Evolutionary conservation across 1,140 invertebrate species (phyloP).

Genomic region (Sarcophaga bullata): DNA sequence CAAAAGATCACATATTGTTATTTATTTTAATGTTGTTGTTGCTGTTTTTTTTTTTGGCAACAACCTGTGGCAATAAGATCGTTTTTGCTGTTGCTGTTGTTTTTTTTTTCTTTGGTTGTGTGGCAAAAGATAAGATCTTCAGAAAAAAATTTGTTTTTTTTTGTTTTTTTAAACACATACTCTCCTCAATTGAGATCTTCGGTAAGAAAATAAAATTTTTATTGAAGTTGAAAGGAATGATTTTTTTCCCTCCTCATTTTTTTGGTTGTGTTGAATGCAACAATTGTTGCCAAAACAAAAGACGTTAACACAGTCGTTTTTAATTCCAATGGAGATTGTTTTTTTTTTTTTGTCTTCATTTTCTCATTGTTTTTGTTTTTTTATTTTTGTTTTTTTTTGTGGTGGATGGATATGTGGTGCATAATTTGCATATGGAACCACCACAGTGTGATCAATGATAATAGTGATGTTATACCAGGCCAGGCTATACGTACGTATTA

Average conservation of each 20-base stretch:
- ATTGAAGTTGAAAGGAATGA: conserved; percentile 37
- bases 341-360: no score
- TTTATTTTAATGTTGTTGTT: neutral
- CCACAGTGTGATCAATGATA: conserved; percentile 45
- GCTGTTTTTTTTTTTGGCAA: conserved; percentile 26
- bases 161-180: conserved; percentile 3
- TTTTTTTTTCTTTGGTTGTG: neutral
- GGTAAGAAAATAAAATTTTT: conserved; percentile 24
- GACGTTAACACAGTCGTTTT: neutral
- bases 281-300: conserved; percentile 22
- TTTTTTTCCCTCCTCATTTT: neutral
- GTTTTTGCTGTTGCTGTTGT: neutral
- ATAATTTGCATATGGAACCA: conserved; percentile 62
- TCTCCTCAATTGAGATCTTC: conserved; percentile 60
- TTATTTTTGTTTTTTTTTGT: neutral
- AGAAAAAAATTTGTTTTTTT: conserved; percentile 39
- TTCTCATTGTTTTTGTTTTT: neutral
- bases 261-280: neutral
- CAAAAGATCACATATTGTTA: conserved; percentile 31
- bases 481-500: neutral
- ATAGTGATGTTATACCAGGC: neutral
- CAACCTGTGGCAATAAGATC: conserved; percentile 40
- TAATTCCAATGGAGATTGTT: no score
- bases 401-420: conserved; percentile 46
- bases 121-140: conserved; percentile 43